These are phyloP conservation scores for Helostoma temminkii DNA, from an alignment of 2,797 vertebrate species.

Conservation along the genomic window DNA sequence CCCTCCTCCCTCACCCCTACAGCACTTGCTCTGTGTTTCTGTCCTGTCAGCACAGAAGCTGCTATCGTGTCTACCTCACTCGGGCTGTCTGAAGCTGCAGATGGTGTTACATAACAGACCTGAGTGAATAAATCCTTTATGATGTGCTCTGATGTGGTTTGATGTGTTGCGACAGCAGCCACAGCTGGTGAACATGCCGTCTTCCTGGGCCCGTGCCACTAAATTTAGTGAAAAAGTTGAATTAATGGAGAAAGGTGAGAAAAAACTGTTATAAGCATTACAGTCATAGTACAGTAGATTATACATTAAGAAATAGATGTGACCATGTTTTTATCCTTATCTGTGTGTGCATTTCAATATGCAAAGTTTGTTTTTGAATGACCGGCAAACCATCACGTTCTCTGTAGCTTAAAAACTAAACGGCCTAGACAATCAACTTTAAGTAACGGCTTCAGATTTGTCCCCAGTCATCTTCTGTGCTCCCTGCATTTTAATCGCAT, in stretches of 20 bases:
- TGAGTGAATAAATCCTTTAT: conserved; percentile 61
- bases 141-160: conserved; percentile 43
- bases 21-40: conserved; percentile 21
- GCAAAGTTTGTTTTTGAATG: neutral
- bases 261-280: neutral
- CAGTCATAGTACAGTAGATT: neutral
- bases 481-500: neutral
- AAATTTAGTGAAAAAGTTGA: neutral
- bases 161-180: conserved; percentile 28
- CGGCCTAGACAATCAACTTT: neutral
- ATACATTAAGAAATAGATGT: neutral
- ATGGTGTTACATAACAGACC: conserved; percentile 58
- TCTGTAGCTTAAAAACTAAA: neutral
- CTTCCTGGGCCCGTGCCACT: neutral
- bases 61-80: conserved; percentile 35
- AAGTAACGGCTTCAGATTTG: neutral
- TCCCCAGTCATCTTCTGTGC: neutral
- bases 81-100: neutral
- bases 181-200: conserved; percentile 10
- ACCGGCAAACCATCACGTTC: neutral
- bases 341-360: neutral
- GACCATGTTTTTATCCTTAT: neutral
- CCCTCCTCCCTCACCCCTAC: neutral
- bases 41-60: conserved; percentile 34
- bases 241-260: neutral